Conservation (phyloP, 2,113 vertebrate genomes). For the Felis chaus region DNA sequence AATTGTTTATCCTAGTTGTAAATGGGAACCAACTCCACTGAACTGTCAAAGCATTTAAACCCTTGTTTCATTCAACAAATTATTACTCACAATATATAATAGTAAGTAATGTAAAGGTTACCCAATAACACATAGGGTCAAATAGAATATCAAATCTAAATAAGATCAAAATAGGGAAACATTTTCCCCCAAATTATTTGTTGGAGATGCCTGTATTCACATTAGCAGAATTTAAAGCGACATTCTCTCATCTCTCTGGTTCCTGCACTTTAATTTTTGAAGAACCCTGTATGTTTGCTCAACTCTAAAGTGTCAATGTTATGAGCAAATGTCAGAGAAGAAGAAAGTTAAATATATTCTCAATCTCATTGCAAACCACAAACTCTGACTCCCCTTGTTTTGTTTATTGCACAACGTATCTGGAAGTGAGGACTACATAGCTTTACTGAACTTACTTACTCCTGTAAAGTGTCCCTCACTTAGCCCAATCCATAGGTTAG, state of each 20-base stretch:
- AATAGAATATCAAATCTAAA: not conserved
- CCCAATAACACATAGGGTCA: not conserved
- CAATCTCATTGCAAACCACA: not conserved
- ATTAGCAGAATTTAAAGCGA: not conserved
- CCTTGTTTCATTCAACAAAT: not conserved
- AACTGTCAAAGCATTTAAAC: not conserved
- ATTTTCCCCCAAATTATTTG: not conserved
- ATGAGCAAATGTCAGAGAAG: not conserved
- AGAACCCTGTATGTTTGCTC: not conserved
- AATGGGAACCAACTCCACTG: not conserved
- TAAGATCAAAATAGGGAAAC: not conserved
- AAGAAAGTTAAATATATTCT: not conserved
- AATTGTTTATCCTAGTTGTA: not conserved
- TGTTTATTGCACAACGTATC: not conserved
- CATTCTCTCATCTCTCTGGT: not conserved
- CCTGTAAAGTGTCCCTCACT: not conserved
- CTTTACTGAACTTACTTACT: not conserved
- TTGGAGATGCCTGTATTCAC: not conserved
- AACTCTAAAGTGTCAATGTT: not conserved
- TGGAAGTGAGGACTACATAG: not conserved
- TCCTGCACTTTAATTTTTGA: not conserved
- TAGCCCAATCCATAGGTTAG: not conserved
- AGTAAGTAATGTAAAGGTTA: not conserved
- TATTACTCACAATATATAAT: not conserved
- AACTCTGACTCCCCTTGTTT: not conserved